Evolutionary conservation across 2,113 vertebrate species (phyloP), one percentile per base, ranked within the genome.

Genomic region (Thomomys bottae): DNA sequence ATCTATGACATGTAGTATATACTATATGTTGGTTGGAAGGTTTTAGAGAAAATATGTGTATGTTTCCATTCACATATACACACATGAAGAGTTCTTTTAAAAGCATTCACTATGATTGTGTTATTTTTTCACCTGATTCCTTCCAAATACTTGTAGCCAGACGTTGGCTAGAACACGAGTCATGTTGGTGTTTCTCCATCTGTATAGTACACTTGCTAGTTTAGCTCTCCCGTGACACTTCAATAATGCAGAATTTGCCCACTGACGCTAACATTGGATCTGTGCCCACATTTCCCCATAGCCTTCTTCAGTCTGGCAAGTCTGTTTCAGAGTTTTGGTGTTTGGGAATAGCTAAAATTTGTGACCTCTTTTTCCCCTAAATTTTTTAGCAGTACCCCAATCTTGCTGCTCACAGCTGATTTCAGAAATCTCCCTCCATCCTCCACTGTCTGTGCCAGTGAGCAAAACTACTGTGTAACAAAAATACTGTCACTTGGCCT

Each of bases 61-160:
- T n/a, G 1, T 87, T 8, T 67, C 2, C 54, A 23, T 61, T 18
- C 91, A 78, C 91, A 84, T 83, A 14, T 40, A 2, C 49, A n/a
- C 38, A 93, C 64, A 45, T 94, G 63, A 91, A 93, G 32, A 84
- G 89, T 86, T 85, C 38, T 87, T 83, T 93, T 71, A 61, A 75
- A 86, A 78, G 77, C 95, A 85, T 12, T 94, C 75, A 92, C 90
- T 96, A 88, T 88, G 77, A 92, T 86, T 85, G 73, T 91, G 32
- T 64, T 77, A 80, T 90, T 85, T 92, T 95, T 92, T 91, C 75
- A 61, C 77, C 15, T 84, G 57, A 88, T 34, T 81, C 72, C 54
- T 92, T 93, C 73, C 68, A 90, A 64, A 80, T 93, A 92, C 30
- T 87, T 91, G 40, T 75, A 94, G 24, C 67, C 67, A 94, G 87